Conservation (phyloP, 2,888 invertebrate species). For the Sinopyrophorus schimmeli region DNA sequence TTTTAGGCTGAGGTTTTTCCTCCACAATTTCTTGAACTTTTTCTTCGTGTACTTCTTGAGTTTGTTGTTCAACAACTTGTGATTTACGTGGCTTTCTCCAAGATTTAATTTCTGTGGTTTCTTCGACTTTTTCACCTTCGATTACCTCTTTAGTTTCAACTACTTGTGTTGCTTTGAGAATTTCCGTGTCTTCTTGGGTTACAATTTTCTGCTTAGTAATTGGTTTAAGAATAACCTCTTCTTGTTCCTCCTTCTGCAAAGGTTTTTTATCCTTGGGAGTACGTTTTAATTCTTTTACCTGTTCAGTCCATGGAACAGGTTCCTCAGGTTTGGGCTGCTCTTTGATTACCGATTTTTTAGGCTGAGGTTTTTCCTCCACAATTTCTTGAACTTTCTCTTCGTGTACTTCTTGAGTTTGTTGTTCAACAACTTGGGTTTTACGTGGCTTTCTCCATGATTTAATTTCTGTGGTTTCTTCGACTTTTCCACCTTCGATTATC, state of each 20-base stretch:
- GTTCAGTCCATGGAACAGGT: constrained; percentile 61
- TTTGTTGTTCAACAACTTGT: constrained; percentile 11
- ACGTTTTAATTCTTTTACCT: constrained; percentile 58
- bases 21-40: constrained; percentile 16
- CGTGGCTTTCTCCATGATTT: constrained; percentile 14
- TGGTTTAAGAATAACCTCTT: constrained; percentile 34
- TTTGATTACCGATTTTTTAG: constrained; percentile 18
- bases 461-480: background rate
- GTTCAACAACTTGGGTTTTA: constrained; percentile 7
- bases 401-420: constrained; percentile 11
- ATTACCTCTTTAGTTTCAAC: background rate
- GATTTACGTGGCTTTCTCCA: constrained; percentile 11
- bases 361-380: constrained; percentile 3
- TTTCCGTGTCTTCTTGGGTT: background rate
- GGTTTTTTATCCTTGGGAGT: constrained; percentile 48
- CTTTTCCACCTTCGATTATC: background rate
- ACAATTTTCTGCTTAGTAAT: background rate
- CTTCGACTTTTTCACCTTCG: constrained; percentile 1
- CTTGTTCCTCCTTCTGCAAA: constrained; percentile 43
- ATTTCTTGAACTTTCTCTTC: constrained; percentile 4
- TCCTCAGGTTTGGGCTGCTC: constrained; percentile 27
- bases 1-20: constrained; percentile 15
- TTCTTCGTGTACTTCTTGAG: constrained; percentile 14
- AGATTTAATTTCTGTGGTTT: background rate
- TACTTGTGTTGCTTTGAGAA: background rate